Conservation (phyloP, 2,797 vertebrate genomes). For the Peromyscus melanophrys region DNA sequence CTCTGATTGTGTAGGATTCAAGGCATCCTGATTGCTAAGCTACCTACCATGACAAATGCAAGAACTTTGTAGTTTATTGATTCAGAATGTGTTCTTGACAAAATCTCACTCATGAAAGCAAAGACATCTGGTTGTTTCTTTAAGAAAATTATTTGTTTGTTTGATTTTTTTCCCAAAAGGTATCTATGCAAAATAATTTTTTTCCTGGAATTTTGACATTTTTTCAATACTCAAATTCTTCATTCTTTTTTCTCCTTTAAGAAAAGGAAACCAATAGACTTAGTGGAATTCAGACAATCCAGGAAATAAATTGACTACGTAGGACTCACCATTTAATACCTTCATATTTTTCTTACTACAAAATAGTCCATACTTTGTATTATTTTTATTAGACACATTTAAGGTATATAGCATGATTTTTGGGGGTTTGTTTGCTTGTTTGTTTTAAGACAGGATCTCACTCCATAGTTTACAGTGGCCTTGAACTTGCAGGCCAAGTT, state of each 20-base stretch:
- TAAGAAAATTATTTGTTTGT: slow-evolving; percentile 27
- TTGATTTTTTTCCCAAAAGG: neutral
- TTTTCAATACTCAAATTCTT: slow-evolving; percentile 46
- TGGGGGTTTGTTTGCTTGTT: neutral
- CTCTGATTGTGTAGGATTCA: slow-evolving; percentile 87
- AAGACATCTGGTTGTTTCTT: slow-evolving; percentile 73
- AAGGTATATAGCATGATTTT: neutral
- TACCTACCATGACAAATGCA: slow-evolving; percentile 88
- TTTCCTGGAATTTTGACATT: neutral
- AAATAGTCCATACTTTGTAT: slow-evolving; percentile 47
- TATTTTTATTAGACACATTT: neutral
- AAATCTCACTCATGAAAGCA: slow-evolving; percentile 76
- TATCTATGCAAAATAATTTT: neutral
- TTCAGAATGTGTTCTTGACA: slow-evolving; percentile 84
- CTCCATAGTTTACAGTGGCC: neutral
- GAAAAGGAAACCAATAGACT: slow-evolving; percentile 74
- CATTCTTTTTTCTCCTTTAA: slow-evolving; percentile 34
- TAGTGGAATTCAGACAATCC: slow-evolving; percentile 66
- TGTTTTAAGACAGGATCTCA: neutral
- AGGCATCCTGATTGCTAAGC: slow-evolving; percentile 87
- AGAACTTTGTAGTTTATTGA: slow-evolving; percentile 85
- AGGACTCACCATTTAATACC: slow-evolving; percentile 70
- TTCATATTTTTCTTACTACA: slow-evolving; percentile 78
- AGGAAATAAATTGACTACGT: neutral
- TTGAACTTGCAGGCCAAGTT: neutral